Base-by-base conservation (phyloP, 2,113 vertebrate species). In the Thymallus thymallus region DNA sequence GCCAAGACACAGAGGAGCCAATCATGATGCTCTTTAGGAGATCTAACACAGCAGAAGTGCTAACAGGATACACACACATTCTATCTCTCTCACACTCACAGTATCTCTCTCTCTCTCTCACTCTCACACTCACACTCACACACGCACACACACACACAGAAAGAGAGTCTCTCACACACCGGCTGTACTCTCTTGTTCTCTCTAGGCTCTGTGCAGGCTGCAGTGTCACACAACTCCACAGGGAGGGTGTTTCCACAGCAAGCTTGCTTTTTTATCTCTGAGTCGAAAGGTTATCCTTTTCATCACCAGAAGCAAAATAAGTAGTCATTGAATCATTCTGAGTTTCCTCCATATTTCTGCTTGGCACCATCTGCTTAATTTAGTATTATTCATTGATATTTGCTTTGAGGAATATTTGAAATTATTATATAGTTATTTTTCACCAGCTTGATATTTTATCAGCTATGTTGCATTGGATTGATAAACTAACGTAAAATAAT, bases 101-200 rank as follows among this genome's bases (percentile, higher is more conserved):
- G 29, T 26, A 29, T 12, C 64, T 14, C 32, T 2, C 32, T 35
- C 32, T 35, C 6, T 35, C 32, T 35, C 32, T 35, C 62, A 1
- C 7, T 26, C 62, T 4, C 63, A 10, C 9, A 7, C 32, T 14
- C 22, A 26, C 63, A 66, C 29, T 7, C 65, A 45, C 66, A 45
- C 35, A 41, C 74, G 7, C 32, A 35, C 32, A 35, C 32, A 35
- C 26, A n/a, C 16, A 67, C 64, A 67, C 64, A 67, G 13, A n/a
- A 20, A n/a, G 32, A 67, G 18, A n/a, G 30, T 30, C 30, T 35
- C 35, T 14, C 22, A 30, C 67, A 68, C 45, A 46, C 74, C 73
- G 68, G 75, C 75, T 78, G 73, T 62, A 69, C 64, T 80, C 68
- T 51, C 69, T 48, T 68, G 29, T 72, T 75, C 63, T 68, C 65